Base-by-base conservation (phyloP, 2,888 invertebrate genomes). In the Helleia helle region DNA sequence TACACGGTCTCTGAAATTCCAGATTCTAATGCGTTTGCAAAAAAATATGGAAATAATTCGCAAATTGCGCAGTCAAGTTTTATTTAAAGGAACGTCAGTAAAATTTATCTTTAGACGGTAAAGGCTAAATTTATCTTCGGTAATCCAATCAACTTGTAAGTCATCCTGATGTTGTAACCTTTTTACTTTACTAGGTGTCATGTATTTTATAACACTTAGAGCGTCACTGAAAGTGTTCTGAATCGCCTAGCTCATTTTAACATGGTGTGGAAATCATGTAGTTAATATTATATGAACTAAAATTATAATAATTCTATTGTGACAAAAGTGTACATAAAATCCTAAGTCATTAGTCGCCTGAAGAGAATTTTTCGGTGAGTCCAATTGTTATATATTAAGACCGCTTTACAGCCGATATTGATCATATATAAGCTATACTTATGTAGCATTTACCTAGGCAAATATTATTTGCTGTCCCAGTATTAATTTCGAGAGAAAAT, bases 301-400 rank as follows among this genome's bases (percentile, higher is more conserved):
- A 54, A 49, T 48, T 36, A 36, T 36, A 47, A 13, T 18, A 49
- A 53, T 41, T 43, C 56, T 40, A 56, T 56, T 54, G 68, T 59
- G 53, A 46, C 51, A 55, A 68, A 62, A 62, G 75, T 79, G 77
- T 72, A 69, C 47, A 68, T 74, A 60, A 73, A 79, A 70, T 77
- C 74, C 47, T 71, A 71, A 74, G 83, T 83, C 83, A 84, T 84
- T 83, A 84, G 83, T 80, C 81, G 83, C 59, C 63, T 84, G 73
- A 84, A 79, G 80, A 83, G 72, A 80, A 81, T 84, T 68, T 84
- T 84, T 62, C 69, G 83, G 83, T 84, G 65, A 84, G 83, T 80
- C n/a, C 17, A 11, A 9, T n/a, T n/a, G n/a, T n/a, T n/a, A n/a
- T n/a, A n/a, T n/a, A n/a, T n/a, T 17, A 22, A 22, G 18, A 34